Evolutionary conservation across 2,888 invertebrate species (phyloP).

Genomic region (Cryptus viduatorius): DNA sequence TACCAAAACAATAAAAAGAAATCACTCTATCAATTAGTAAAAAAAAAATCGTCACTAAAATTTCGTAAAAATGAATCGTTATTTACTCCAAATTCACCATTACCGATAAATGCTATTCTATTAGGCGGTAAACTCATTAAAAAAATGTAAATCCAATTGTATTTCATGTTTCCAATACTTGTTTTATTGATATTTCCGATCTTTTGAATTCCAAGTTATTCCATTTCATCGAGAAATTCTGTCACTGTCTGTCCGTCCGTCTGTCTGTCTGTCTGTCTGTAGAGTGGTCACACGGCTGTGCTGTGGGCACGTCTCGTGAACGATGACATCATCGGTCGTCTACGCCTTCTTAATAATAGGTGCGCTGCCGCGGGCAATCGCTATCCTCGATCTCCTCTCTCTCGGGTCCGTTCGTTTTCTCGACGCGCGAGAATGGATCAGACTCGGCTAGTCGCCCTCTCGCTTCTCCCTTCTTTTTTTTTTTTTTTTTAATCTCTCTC

Average conservation of each 20-base stretch:
- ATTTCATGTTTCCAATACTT: too few relatives aligned
- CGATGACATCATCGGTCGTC: slow-evolving; percentile 66
- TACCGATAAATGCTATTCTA: too few relatives aligned
- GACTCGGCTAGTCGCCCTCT: slow-evolving; percentile 70
- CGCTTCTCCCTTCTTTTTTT: slow-evolving; percentile 39
- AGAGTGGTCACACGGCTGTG: slow-evolving; percentile 32
- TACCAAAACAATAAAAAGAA: too few relatives aligned
- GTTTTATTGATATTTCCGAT: not conserved
- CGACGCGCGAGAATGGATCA: slow-evolving; percentile 30
- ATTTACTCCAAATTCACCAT: too few relatives aligned
- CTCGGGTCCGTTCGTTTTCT: slow-evolving; percentile 30
- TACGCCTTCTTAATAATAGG: slow-evolving; percentile 66
- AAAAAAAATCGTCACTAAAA: too few relatives aligned
- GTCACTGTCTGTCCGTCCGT: slow-evolving; percentile 13
- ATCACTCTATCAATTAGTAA: too few relatives aligned
- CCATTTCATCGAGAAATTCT: slow-evolving; percentile 26
- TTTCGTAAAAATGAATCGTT: too few relatives aligned
- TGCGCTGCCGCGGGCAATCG: slow-evolving; percentile 59
- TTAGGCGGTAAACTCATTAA: too few relatives aligned
- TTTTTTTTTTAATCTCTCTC: slow-evolving; percentile 42
- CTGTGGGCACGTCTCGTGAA: slow-evolving; percentile 36
- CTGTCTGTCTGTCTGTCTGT: slow-evolving; percentile 35
- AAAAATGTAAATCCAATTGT: too few relatives aligned
- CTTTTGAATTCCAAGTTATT: not conserved
- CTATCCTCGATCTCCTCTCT: slow-evolving; percentile 55